Evolutionary conservation across 2,797 vertebrate species (phyloP), one percentile per base, ranked within the genome.

Genomic region (Bradypus variegatus): DNA sequence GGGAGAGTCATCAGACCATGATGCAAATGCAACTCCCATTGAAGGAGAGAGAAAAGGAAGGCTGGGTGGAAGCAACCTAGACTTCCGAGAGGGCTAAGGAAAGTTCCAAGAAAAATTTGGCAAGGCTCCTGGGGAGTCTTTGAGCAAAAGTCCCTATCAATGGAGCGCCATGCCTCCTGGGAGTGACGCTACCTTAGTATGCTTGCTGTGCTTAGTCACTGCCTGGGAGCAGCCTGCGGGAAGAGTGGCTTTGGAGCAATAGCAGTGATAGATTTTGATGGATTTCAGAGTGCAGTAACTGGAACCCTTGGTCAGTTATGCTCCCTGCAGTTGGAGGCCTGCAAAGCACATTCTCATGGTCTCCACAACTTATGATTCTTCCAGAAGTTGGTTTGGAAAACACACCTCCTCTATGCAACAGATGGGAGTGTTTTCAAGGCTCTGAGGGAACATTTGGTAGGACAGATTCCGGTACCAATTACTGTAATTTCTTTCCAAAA

Each of bases 361-460:
- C 29, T 3, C 48, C 13, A 58, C 3, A 69, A 79, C 45, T 90
- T n/a, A 2, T 70, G 33, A 80, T 83, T 91, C 72, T 86, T 90
- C 93, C 72, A 82, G 78, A 87, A 91, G 45, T 50, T 90, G 65
- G 62, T 81, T 31, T 89, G 72, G 91, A 91, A 95, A 93, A 72
- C 85, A 78, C 50, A 38, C 31, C 50, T 82, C 60, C 45, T 93
- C 69, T 82, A 29, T 76, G 76, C 50, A 93, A 55, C 91, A 94
- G 86, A 92, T 91, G 93, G 86, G 50, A 76, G 89, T 88, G 41
- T 64, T 91, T 93, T 95, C 88, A 93, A 94, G 70, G 90, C 76
- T 94, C 86, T 53, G 65, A 72, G 75, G 48, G 89, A 78, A 95
- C 86, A 90, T 92, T 93, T 93, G 94, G 89, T 75, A 79, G 75